Base-by-base conservation (phyloP, 2,113 vertebrate genomes). In the Rutilus rutilus region DNA sequence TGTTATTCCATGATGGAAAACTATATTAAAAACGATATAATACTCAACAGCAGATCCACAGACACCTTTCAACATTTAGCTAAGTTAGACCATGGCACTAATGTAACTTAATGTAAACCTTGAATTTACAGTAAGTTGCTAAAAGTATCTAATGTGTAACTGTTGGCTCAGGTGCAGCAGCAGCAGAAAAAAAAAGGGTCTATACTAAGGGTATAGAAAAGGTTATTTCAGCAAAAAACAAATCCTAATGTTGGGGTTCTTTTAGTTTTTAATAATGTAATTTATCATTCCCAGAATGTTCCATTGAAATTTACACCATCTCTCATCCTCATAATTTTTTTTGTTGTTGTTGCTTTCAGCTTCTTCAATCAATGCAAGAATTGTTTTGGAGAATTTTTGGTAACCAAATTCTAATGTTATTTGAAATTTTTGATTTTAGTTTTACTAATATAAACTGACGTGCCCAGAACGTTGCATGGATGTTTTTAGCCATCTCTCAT, bases 311-410 rank as follows among this genome's bases (percentile, higher is more conserved):
- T 36, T 52, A 19, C 2, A 30, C 6, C 12, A 30, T 65, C 27
- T 67, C 30, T 67, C 5, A 33, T 8, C 87, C 71, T 78, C 86
- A 86, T 33, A 0, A 2, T 33, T 33, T 33, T 12, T 25, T 2
- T 15, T 4, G 7, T 19, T 54, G 2, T 33, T 33, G 3, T 33
- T 33, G 5, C 7, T 78, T 83, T 82, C 1, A 89, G 76, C 82
- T 87, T 90, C 90, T 93, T 94, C 90, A 92, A 93, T 95, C 93
- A 95, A 92, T 94, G 92, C 86, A 89, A 90, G 25, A 90, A 92
- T 87, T n/a, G 85, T 21, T 54, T 54, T 54, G 6, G 52, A 5
- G 5, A 21, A 19, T 3, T 57, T 23, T 57, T 57, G 17, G 19
- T 8, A 21, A 57, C 6, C 54, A 57, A 57, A 57, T 21, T 2